Evolutionary conservation across 2,888 invertebrate species (phyloP), one percentile per base, ranked within the genome.

Genomic region (Chymomyza caudatula): DNA sequence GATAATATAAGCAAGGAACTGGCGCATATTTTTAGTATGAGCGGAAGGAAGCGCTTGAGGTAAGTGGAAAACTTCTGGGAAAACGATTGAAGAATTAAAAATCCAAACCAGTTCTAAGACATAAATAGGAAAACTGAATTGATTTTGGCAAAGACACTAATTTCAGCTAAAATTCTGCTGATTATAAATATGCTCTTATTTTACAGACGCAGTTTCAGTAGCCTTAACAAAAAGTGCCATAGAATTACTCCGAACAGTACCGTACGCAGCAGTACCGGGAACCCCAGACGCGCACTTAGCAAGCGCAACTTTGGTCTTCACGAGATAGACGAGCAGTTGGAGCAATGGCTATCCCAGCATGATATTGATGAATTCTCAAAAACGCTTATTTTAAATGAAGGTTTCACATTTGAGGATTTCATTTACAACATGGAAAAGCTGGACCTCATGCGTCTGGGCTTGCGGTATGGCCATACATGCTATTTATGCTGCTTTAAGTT

Each of bases 341-440:
- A 93, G 0, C 92, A 93, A 42, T 98, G 97, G 97, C 90, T 96
- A 53, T 89, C 92, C 49, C 91, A 93, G 2, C 92, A 95, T 57
- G 93, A 94, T 2, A 91, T 97, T 49, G 95, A 96, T 78, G 91
- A 93, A 17, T 90, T 91, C 19, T 94, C 95, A 4, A 93, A 94
- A 60, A 92, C 92, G 52, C 93, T 93, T 84, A 94, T 97, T 77
- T 89, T 94, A 2, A 90, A 91, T 22, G 96, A 97, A 88, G 94
- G 95, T 73, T 98, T 95, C 89, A 93, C 94, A 0, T 92, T 96
- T 69, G 92, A 94, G 25, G 97, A 98, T 89, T 91, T 98, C 59
- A 90, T 97, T 69, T 93, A 93, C 70, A 93, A 95, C 80, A 93
- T 96, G 79, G 94, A 94, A 17, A 92, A 96, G 77, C 95, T 96